These are phyloP conservation scores for Drosophila rufa DNA, from an alignment of 1,140 invertebrate genomes.

Conservation along the genomic window DNA sequence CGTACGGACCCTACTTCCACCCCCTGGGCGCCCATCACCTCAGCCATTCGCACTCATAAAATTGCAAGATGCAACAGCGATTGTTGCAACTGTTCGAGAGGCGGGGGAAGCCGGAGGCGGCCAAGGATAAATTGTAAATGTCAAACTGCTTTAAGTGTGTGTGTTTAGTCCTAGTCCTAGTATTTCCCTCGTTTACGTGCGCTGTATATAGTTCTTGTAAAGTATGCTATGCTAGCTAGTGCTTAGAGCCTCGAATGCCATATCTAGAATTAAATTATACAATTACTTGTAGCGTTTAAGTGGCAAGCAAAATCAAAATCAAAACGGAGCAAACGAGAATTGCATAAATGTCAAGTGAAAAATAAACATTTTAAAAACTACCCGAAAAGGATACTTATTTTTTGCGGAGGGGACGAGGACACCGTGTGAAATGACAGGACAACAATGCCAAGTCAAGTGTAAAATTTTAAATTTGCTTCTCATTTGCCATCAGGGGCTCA, in stretches of 20 bases:
- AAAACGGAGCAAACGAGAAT: slow-evolving; percentile 47
- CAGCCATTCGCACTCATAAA: slow-evolving; percentile 85
- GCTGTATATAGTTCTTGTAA: slow-evolving; percentile 68
- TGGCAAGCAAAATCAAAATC: slow-evolving; percentile 73
- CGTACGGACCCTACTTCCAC: slow-evolving; percentile 84
- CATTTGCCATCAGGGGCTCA: slow-evolving; percentile 73
- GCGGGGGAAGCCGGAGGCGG: slow-evolving; percentile 50
- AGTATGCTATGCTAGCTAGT: slow-evolving; percentile 53
- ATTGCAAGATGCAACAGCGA: slow-evolving; percentile 85
- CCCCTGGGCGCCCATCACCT: slow-evolving; percentile 82
- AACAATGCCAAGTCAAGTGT: slow-evolving; percentile 84
- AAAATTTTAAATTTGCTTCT: slow-evolving; percentile 85
- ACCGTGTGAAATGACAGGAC: slow-evolving; percentile 80
- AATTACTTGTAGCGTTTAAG: slow-evolving; percentile 67
- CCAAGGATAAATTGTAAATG: slow-evolving; percentile 48
- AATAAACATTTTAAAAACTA: slow-evolving; percentile 78
- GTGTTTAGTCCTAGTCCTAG: slow-evolving; percentile 25
- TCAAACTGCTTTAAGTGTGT: slow-evolving; percentile 71
- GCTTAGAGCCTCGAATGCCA: slow-evolving; percentile 66
- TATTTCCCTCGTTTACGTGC: slow-evolving; percentile 1
- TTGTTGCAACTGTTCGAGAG: slow-evolving; percentile 83
- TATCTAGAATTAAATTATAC: slow-evolving; percentile 62
- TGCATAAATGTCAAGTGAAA: slow-evolving; percentile 59
- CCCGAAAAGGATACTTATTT: slow-evolving; percentile 14
- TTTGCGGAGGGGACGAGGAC: slow-evolving; percentile 12